A percentile compares a stretch with the other conserved stretches of the same genome.
phyloP scores from a whole-genome alignment of 1,140 invertebrate genomes.

The Chymomyza costata region DNA sequence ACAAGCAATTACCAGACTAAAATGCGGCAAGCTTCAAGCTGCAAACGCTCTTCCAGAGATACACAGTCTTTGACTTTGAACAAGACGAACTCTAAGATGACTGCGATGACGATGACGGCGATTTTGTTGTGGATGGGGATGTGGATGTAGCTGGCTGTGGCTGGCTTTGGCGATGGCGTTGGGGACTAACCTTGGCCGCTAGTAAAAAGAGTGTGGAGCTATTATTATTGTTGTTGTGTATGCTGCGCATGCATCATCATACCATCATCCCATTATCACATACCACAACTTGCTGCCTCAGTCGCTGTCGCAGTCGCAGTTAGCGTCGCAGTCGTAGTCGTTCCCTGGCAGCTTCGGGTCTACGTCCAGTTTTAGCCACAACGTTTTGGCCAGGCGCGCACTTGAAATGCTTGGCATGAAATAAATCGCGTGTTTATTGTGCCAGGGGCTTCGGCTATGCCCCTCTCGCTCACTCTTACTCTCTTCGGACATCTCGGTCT shows the following conservation, averaged over 20 bases:
- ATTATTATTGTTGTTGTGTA: slow-evolving; percentile 68
- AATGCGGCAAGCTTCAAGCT: slow-evolving; percentile 60
- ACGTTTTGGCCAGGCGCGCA: slow-evolving; percentile 11
- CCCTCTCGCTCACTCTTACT: background rate
- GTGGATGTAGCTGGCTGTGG: slow-evolving; percentile 24
- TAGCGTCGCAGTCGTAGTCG: too few relatives aligned
- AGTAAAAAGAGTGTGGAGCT: slow-evolving; percentile 52
- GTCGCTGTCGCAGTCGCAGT: too few relatives aligned
- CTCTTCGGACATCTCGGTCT: slow-evolving; percentile 10
- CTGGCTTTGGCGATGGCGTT: too few relatives aligned
- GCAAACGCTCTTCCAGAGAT: too few relatives aligned
- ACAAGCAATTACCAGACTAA: slow-evolving; percentile 72
- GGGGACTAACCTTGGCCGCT: slow-evolving; percentile 65
- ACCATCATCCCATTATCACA: slow-evolving; percentile 73
- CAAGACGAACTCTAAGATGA: too few relatives aligned
- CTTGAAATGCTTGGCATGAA: slow-evolving; percentile 70
- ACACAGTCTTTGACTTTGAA: too few relatives aligned
- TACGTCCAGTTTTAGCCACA: background rate
- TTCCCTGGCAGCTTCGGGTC: too few relatives aligned
- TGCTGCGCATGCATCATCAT: slow-evolving; percentile 71
- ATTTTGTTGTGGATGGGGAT: too few relatives aligned
- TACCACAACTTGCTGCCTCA: too few relatives aligned
- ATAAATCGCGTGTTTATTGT: slow-evolving; percentile 74
- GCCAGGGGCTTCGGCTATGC: slow-evolving; percentile 43
- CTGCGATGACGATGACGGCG: too few relatives aligned